phyloP scores from a whole-genome alignment of 2,113 vertebrate species.

The Propithecus coquereli region DNA sequence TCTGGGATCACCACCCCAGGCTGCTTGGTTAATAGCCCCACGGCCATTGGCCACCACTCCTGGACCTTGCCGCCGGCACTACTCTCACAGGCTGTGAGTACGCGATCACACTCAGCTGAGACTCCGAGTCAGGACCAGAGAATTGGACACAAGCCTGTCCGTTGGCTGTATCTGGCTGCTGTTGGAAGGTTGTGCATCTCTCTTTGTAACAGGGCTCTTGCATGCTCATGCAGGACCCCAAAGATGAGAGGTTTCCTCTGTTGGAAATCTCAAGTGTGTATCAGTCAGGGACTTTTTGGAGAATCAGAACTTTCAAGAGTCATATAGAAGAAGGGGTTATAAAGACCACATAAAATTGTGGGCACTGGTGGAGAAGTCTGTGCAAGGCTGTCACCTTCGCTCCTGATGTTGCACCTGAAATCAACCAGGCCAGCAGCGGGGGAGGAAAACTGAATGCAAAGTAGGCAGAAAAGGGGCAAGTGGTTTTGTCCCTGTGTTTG shows the following conservation, averaged over 20 bases:
- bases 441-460: not conserved
- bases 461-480: not conserved
- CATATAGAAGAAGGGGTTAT: not conserved
- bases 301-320: not conserved
- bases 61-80: not conserved
- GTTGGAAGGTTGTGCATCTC: not conserved
- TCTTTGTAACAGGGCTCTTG: not conserved
- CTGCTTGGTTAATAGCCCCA: not conserved
- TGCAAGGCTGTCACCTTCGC: not conserved
- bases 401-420: not conserved
- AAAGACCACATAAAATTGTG: not conserved
- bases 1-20: not conserved
- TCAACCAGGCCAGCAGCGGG: not conserved
- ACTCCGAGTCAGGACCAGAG: not conserved
- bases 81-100: no score
- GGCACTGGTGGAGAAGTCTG: not conserved
- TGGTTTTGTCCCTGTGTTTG: not conserved
- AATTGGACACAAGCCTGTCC: not conserved
- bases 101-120: not conserved
- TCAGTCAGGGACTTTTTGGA: not conserved
- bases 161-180: not conserved
- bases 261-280: not conserved
- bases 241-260: not conserved
- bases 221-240: not conserved
- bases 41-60: not conserved